Evolutionary conservation across 2,888 invertebrate genomes (phyloP).

Genomic region (Agrotis exclamationis): DNA sequence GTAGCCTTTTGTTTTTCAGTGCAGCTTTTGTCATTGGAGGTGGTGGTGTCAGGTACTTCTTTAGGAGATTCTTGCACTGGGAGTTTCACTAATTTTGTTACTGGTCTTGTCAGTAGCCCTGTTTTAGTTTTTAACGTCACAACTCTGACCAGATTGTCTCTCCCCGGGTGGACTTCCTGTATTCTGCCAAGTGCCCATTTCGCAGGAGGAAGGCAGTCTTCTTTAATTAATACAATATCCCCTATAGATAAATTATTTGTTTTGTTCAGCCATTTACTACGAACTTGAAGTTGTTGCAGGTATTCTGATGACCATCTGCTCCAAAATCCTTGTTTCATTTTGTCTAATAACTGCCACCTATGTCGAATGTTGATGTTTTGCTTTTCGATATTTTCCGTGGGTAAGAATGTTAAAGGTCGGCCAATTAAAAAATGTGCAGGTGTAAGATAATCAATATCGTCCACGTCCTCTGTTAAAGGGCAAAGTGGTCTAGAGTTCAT

Average conservation of each 20-base stretch:
- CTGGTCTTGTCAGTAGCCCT: background rate
- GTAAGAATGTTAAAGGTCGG: too few relatives aligned
- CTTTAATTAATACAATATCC: slow-evolving; percentile 7
- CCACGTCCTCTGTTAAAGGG: too few relatives aligned
- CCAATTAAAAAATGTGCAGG: too few relatives aligned
- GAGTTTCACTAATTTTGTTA: background rate
- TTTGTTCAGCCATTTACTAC: slow-evolving; percentile 24
- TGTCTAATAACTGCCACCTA: slow-evolving; percentile 5
- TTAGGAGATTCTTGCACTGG: background rate
- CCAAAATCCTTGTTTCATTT: too few relatives aligned
- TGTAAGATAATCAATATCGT: too few relatives aligned
- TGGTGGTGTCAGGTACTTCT: slow-evolving; percentile 4
- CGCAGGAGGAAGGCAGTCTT: background rate
- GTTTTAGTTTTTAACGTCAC: background rate
- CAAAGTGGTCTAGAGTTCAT: too few relatives aligned
- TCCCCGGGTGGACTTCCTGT: slow-evolving; percentile 5
- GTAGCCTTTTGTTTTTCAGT: background rate
- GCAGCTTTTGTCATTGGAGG: background rate
- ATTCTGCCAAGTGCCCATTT: slow-evolving; percentile 9
- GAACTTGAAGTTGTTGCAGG: slow-evolving; percentile 22
- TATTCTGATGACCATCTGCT: slow-evolving; percentile 29
- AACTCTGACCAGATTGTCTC: background rate
- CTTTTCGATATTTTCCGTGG: background rate
- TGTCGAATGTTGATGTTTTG: slow-evolving; percentile 11
- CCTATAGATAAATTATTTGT: slow-evolving; percentile 11